phyloP scores from a whole-genome alignment of 2,888 invertebrate genomes.

The Hydroisotoma schaefferi region DNA sequence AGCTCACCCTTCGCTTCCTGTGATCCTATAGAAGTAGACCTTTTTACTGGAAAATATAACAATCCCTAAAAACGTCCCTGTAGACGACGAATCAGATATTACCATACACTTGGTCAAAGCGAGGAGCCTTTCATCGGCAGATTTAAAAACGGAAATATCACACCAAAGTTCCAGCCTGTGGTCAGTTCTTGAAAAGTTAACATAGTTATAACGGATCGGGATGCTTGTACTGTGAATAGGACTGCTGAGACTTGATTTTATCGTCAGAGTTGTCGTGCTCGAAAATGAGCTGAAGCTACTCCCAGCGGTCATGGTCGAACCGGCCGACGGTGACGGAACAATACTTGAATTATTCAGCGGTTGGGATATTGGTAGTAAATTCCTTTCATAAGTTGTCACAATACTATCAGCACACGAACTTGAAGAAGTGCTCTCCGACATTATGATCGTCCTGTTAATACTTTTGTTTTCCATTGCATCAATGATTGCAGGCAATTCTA shows the following conservation, averaged over 20 bases:
- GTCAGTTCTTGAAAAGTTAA: constrained; percentile 40
- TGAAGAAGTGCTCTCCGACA: constrained; percentile 47
- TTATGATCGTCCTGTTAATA: constrained; percentile 19
- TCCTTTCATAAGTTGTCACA: constrained; percentile 45
- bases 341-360: constrained; percentile 23
- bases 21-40: constrained; percentile 46
- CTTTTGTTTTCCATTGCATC: constrained; percentile 10
- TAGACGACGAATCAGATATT: constrained; percentile 23
- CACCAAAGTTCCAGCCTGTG: constrained; percentile 46
- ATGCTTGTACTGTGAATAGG: constrained; percentile 14
- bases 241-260: constrained; percentile 20
- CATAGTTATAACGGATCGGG: constrained; percentile 43
- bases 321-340: constrained; percentile 7
- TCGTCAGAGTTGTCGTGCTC: constrained; percentile 32
- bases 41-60: constrained; percentile 44
- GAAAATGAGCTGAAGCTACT: constrained; percentile 35
- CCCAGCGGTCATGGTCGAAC: constrained; percentile 21
- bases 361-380: constrained; percentile 32
- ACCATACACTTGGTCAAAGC: constrained; percentile 44
- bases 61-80: constrained; percentile 31
- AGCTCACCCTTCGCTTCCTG: constrained; percentile 44
- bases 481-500: constrained; percentile 38
- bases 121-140: constrained; percentile 37
- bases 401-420: constrained; percentile 45
- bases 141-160: constrained; percentile 45